A percentile compares a stretch with the other conserved stretches of the same genome.
These are phyloP conservation scores for Gymnoscopelus braueri DNA, from an alignment of 2,797 vertebrate species.

Conservation along the genomic window DNA sequence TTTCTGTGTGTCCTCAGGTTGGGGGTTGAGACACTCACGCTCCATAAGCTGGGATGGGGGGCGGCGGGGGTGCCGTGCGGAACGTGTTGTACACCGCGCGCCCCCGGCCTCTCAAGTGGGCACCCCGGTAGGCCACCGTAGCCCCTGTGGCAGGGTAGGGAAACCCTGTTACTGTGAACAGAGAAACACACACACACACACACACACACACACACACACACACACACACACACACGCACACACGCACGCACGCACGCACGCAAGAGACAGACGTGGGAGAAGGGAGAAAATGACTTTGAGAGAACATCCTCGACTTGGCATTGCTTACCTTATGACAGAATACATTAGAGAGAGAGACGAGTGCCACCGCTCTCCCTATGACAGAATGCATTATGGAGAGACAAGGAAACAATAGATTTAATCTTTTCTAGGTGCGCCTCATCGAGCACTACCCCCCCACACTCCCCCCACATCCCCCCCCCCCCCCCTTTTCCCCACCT, in stretches of 20 bases:
- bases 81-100: slow-evolving; percentile 94
- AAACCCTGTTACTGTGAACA: slow-evolving; percentile 89
- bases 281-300: slow-evolving; percentile 62
- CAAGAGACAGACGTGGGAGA: not conserved
- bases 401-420: slow-evolving; percentile 79
- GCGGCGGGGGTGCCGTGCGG: slow-evolving; percentile 91
- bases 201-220: slow-evolving; percentile 22
- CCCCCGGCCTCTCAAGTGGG: slow-evolving; percentile 92
- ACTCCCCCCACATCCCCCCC: not conserved
- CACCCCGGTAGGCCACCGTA: slow-evolving; percentile 91
- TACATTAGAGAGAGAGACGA: slow-evolving; percentile 73
- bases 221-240: not conserved
- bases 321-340: slow-evolving; percentile 79
- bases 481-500: slow-evolving; percentile 44
- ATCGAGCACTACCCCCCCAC: slow-evolving; percentile 65
- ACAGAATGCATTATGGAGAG: slow-evolving; percentile 78
- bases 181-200: slow-evolving; percentile 18
- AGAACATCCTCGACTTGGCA: slow-evolving; percentile 65
- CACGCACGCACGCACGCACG: not conserved
- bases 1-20: not conserved
- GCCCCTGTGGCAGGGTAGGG: slow-evolving; percentile 91
- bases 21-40: slow-evolving; percentile 85
- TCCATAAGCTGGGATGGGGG: slow-evolving; percentile 93
- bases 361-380: slow-evolving; percentile 70
- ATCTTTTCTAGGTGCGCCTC: slow-evolving; percentile 77